phyloP scores from a whole-genome alignment of 2,888 invertebrate genomes.

The Halictus ligatus region DNA sequence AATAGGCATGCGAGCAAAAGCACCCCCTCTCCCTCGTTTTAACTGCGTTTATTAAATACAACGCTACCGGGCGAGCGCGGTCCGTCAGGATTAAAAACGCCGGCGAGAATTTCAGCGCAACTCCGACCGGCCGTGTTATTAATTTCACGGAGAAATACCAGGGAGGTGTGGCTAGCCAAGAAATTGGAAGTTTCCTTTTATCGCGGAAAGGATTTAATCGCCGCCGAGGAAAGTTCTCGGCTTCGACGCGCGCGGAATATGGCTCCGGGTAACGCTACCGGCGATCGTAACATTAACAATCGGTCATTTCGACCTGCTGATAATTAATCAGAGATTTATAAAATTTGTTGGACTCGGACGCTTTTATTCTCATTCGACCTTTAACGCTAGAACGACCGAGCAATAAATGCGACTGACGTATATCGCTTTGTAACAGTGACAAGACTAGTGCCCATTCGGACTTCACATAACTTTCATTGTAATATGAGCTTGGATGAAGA shows the following conservation, averaged over 20 bases:
- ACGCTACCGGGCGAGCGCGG: no score
- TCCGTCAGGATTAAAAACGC: neutral
- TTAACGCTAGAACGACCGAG: no score
- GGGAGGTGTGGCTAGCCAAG: neutral
- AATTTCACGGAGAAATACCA: neutral
- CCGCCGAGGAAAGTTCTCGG: neutral
- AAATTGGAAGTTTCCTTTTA: neutral
- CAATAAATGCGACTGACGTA: no score
- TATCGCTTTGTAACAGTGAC: no score
- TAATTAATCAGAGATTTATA: no score
- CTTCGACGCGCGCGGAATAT: neutral
- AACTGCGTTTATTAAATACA: constrained; percentile 44
- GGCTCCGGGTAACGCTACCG: neutral
- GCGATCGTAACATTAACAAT: neutral
- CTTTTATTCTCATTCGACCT: no score
- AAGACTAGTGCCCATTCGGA: no score
- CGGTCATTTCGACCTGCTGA: no score
- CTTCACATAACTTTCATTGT: no score
- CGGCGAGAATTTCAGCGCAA: neutral
- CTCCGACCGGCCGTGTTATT: constrained; percentile 9
- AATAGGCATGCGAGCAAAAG: constrained; percentile 6
- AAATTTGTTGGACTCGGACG: no score
- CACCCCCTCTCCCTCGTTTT: neutral
- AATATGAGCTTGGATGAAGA: no score
- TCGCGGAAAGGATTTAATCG: neutral